Base-by-base conservation (phyloP, 2,113 vertebrate species). In the Gorsachius goisagi region DNA sequence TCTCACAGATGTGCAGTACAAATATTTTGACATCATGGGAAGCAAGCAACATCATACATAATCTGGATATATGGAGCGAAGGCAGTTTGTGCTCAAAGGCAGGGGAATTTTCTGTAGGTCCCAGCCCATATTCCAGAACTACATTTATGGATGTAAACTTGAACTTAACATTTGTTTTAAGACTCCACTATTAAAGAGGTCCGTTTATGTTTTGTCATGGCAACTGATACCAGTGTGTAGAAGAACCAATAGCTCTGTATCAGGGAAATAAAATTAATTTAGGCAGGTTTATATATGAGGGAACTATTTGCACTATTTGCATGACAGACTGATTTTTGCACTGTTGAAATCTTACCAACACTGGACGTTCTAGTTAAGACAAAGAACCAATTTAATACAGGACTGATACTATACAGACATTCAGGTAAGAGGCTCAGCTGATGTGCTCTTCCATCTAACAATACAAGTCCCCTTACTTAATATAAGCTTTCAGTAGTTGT, bases 201-300 rank as follows among this genome's bases (percentile, higher is more conserved):
- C 50, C 77, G 64, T 28, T 62, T 45, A 45, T 39, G 33, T 71
- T 83, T 78, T 72, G 44, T n/a, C 9, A 1, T 30, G 30, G 35
- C 52, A 78, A 60, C 52, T 47, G 49, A 5, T 44, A 67, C 0
- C 32, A 20, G 23, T 0, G 24, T 28, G 1, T 4, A 74, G 50
- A 82, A 10, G 50, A 85, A 78, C 14, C 3, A 12, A 45, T 8
- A 85, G 37, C n/a, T 71, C 28, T 58, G 15, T 45, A 78, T 37
- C 44, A 85, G n/a, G 23, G 33, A 64, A 69, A 93, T 28, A 67
- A 67, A 88, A 69, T 3, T 6, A 35, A 63, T 14, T 63, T 32
- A 80, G 35, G 50, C 24, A 74, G 64, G 37, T 77, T 87, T 69
- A 76, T 22, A 39, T 5, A 69, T 5, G 50, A 53, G 3, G 88